Percentiles rank a stretch among this genome's conserved stretches.
phyloP scores from a whole-genome alignment of 2,888 invertebrate species.

The Crocallis elinguaria region DNA sequence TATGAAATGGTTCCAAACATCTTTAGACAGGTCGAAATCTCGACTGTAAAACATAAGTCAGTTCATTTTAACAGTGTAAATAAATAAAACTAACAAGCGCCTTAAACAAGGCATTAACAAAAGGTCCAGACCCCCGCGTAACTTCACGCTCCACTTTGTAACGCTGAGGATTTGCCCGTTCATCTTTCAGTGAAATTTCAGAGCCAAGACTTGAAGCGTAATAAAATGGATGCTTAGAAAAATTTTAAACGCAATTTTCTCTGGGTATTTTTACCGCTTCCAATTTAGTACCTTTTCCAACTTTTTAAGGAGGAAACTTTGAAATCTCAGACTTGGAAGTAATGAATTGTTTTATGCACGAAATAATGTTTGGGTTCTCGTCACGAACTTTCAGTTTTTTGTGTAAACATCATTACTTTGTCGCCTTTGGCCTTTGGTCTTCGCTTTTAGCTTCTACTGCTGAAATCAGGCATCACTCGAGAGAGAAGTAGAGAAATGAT shows the following conservation, averaged over 20 bases:
- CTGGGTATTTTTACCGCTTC: conserved; percentile 30
- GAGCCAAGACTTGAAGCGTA: conserved; percentile 28
- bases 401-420: neutral
- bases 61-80: too few relatives aligned
- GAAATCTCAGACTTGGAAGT: conserved; percentile 21
- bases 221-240: conserved; percentile 34
- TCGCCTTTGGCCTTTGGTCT: neutral
- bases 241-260: conserved; percentile 32
- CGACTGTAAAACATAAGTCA: too few relatives aligned
- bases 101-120: conserved; percentile 13
- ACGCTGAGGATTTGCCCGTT: conserved; percentile 19
- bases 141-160: conserved; percentile 17
- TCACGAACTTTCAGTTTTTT: neutral
- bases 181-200: conserved; percentile 26
- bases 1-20: too few relatives aligned
- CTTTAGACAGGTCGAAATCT: too few relatives aligned
- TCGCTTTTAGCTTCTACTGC: too few relatives aligned
- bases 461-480: too few relatives aligned
- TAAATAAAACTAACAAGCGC: neutral
- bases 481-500: too few relatives aligned
- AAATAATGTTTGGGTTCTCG: conserved; percentile 7
- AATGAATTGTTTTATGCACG: conserved; percentile 34
- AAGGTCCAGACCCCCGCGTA: conserved; percentile 15
- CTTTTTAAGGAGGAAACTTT: conserved; percentile 37
- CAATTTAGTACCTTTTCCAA: conserved; percentile 35